phyloP scores from a whole-genome alignment of 92 coral and sea anemone genomes.

The Chrysogorgia sp. region DNA sequence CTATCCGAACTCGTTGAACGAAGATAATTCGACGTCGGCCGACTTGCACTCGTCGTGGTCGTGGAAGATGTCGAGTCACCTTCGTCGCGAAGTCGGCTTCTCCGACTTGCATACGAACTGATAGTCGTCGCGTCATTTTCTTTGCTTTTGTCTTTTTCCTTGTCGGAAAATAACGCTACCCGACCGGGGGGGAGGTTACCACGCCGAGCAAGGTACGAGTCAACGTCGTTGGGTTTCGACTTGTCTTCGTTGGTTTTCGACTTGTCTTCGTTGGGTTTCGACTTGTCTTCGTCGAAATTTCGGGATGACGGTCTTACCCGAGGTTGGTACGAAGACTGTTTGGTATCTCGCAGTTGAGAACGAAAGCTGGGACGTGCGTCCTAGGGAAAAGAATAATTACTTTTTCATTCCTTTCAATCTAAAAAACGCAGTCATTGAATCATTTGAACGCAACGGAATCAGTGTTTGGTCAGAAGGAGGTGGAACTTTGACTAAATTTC shows the following conservation, averaged over 20 bases:
- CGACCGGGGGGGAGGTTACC: constrained; percentile 8
- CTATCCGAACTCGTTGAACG: constrained; percentile 70
- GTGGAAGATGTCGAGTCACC: constrained; percentile 41
- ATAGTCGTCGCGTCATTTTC: constrained; percentile 42
- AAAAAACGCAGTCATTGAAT: too few species aligned
- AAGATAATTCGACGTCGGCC: constrained; percentile 44
- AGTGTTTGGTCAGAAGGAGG: too few species aligned
- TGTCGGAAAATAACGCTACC: constrained; percentile 7
- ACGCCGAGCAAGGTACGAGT: constrained; percentile 28
- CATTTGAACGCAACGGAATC: background rate
- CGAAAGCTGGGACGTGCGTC: constrained; percentile 40
- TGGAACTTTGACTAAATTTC: too few species aligned
- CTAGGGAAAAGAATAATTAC: background rate
- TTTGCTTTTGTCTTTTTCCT: constrained; percentile 36
- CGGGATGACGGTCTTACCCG: constrained; percentile 40
- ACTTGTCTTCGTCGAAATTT: constrained; percentile 38
- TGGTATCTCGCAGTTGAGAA: constrained; percentile 29
- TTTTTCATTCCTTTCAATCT: too few species aligned
- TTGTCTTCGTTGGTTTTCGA: constrained; percentile 36
- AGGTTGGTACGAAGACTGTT: constrained; percentile 25
- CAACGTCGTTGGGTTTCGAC: constrained; percentile 45
- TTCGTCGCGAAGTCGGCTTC: constrained; percentile 43
- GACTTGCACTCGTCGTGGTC: constrained; percentile 68
- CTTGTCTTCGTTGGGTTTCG: constrained; percentile 46
- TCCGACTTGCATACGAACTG: constrained; percentile 66